These are phyloP conservation scores for Clupea harengus DNA, from an alignment of 2,113 vertebrate genomes.

Conservation along the genomic window DNA sequence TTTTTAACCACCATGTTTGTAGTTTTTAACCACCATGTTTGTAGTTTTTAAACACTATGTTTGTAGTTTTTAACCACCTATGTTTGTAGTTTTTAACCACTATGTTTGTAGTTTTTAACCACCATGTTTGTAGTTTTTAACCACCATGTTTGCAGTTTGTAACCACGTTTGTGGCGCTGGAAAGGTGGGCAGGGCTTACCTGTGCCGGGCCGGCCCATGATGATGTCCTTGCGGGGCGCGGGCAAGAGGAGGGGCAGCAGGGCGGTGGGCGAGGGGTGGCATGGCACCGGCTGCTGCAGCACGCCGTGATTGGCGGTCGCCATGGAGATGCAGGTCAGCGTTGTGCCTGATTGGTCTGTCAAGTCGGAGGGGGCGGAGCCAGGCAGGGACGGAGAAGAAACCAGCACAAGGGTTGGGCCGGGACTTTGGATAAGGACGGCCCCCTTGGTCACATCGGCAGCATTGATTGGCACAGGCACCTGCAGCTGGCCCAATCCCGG, in stretches of 20 bases:
- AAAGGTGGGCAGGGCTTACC: slow-evolving; percentile 70
- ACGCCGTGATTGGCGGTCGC: slow-evolving; percentile 58
- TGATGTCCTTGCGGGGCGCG: slow-evolving; percentile 86
- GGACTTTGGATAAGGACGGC: slow-evolving; percentile 67
- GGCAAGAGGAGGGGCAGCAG: slow-evolving; percentile 86
- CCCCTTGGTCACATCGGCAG: slow-evolving; percentile 68
- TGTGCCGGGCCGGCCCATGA: slow-evolving; percentile 91
- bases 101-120: too few species aligned
- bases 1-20: too few species aligned
- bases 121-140: too few species aligned
- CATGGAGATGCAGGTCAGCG: slow-evolving; percentile 66
- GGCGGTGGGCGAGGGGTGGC: slow-evolving; percentile 87
- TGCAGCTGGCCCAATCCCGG: slow-evolving; percentile 70
- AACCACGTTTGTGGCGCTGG: slow-evolving; percentile 26
- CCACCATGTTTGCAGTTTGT: too few species aligned
- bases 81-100: too few species aligned
- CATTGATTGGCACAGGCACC: slow-evolving; percentile 85
- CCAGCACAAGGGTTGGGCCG: slow-evolving; percentile 66
- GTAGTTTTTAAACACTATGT: too few species aligned
- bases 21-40: too few species aligned
- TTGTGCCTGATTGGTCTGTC: slow-evolving; percentile 56
- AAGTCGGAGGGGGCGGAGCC: slow-evolving; percentile 51
- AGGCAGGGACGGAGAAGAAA: slow-evolving; percentile 68
- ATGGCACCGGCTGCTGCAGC: slow-evolving; percentile 84
- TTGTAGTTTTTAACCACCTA: too few species aligned